These are phyloP conservation scores for Clivina fossor DNA, from an alignment of 2,888 invertebrate species.

Conservation along the genomic window DNA sequence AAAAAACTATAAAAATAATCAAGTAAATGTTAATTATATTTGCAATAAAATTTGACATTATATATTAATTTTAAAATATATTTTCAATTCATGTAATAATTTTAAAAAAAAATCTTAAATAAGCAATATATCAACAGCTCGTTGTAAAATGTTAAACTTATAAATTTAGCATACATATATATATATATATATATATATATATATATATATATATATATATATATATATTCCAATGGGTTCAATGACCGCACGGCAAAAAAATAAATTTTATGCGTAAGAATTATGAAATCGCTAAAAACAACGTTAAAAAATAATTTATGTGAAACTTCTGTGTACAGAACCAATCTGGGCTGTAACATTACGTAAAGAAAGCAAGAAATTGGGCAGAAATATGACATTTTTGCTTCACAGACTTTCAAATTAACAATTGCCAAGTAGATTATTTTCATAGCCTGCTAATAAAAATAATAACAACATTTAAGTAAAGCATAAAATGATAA, in stretches of 20 bases:
- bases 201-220: no score
- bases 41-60: no score
- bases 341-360: slow-evolving; percentile 9
- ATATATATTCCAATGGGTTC: slow-evolving; percentile 1
- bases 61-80: no score
- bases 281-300: slow-evolving; percentile 2
- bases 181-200: no score
- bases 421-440: slow-evolving; percentile 11
- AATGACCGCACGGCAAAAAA: slow-evolving; percentile 13
- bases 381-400: slow-evolving; percentile 24
- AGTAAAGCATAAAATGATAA: neutral
- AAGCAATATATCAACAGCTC: no score
- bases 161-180: no score
- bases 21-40: no score
- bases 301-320: slow-evolving; percentile 24
- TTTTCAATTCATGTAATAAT: no score
- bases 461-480: neutral
- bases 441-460: neutral
- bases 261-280: no score
- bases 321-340: slow-evolving; percentile 3
- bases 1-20: no score
- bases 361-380: slow-evolving; percentile 22
- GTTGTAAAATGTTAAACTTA: no score
- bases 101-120: no score
- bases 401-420: slow-evolving; percentile 25